Evolutionary conservation across 2,888 invertebrate genomes (phyloP), one percentile per base, ranked within the genome.

Genomic region (Aspidiotus destructor): DNA sequence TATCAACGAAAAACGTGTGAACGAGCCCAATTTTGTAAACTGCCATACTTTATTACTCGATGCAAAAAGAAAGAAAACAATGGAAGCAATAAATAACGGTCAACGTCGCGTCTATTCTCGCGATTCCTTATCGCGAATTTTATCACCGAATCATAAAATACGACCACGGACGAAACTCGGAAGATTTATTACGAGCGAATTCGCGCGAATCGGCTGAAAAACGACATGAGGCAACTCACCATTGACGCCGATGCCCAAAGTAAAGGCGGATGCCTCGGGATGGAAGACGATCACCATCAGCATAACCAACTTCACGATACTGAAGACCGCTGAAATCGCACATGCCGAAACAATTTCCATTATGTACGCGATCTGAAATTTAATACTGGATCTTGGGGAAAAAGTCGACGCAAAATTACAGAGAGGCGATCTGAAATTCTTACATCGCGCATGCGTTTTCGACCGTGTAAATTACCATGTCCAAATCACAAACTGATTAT

Each of bases 401-500:
- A 58, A 67, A 67, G 60, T 67, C 67, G 67, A 67, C 57, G 48
- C 67, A 48, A 58, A 65, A 28, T 54, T 13, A 42, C 58, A 67
- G 60, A 58, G 67, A 58, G 67, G 48, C 58, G 67, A 67, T 67
- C 67, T 58, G 67, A 67, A 67, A 67, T 67, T 67, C 67, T 52
- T 67, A 41, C 60, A 67, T 67, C 67, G 67, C 67, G 67, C 67
- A 67, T 67, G 67, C 67, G 67, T 67, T 28, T 28, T 67, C 67
- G 60, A 67, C 67, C 67, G 67, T 67, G 52, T 58, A 67, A 67
- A 67, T 67, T 60, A 67, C 67, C 67, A 67, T 67, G 67, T 67
- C 67, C 67, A 67, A 42, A 67, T 67, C 67, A 60, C 67, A 60
- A 67, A 58, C 58, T 58, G 57, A 60, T 17, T 67, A 67, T 67